Conservation (phyloP, 2,113 vertebrate species). For the Lophochroa leadbeateri region DNA sequence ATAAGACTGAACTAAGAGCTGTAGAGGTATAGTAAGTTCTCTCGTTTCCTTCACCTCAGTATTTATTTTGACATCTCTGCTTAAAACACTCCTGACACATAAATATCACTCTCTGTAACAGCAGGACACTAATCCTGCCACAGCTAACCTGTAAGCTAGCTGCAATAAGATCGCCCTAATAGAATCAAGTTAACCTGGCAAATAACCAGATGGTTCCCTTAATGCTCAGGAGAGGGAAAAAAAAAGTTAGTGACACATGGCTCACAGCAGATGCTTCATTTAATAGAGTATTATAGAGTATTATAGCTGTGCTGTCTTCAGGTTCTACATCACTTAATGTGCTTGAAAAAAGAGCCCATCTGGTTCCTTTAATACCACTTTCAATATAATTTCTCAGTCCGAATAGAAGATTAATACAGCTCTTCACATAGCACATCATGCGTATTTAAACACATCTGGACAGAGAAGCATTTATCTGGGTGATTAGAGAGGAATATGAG, state of each 20-base stretch:
- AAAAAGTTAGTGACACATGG: neutral
- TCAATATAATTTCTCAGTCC: neutral
- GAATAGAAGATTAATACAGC: neutral
- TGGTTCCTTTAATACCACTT: neutral
- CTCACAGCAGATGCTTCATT: neutral
- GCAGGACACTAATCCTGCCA: neutral
- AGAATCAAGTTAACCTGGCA: slow-evolving; percentile 15
- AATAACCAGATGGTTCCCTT: slow-evolving; percentile 20
- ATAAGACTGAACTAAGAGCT: neutral
- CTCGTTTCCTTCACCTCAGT: neutral
- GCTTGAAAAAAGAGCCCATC: neutral
- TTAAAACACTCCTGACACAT: neutral
- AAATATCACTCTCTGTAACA: neutral
- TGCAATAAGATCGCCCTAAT: neutral
- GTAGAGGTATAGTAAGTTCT: neutral
- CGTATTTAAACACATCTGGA: neutral
- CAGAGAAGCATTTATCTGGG: neutral
- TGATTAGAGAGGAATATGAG: neutral
- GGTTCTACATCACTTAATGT: neutral
- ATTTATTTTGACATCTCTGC: neutral
- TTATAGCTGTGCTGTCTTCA: rapidly evolving
- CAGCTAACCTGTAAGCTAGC: neutral
- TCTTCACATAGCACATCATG: neutral
- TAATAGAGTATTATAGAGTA: neutral
- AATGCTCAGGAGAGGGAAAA: neutral